Percentiles rank a stretch among this genome's conserved stretches.
Evolutionary conservation across 2,888 invertebrate genomes (phyloP).

Genomic region (Parnassius glacialis): DNA sequence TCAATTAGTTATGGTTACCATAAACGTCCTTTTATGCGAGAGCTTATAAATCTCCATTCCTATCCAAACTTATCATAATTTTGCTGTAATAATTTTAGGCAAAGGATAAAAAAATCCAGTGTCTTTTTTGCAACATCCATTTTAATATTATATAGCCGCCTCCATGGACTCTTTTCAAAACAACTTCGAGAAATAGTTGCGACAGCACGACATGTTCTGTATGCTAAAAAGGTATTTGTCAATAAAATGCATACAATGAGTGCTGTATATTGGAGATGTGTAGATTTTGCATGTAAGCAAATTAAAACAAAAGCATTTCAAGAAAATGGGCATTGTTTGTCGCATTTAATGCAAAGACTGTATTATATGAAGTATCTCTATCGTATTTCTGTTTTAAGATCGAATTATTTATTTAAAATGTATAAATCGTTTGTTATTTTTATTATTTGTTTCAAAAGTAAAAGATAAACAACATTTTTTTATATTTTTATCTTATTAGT

Average conservation of each 20-base stretch:
- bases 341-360: slow-evolving; percentile 16
- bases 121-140: slow-evolving; percentile 6
- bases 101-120: background rate
- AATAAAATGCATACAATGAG: slow-evolving; percentile 27
- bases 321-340: slow-evolving; percentile 11
- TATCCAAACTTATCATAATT: too few relatives aligned
- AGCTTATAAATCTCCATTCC: too few relatives aligned
- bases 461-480: too few relatives aligned
- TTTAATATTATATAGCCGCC: slow-evolving; percentile 14
- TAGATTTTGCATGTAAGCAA: slow-evolving; percentile 23
- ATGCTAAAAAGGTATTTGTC: slow-evolving; percentile 28
- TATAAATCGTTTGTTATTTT: too few relatives aligned
- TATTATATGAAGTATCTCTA: too few relatives aligned
- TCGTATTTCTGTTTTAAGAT: too few relatives aligned
- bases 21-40: too few relatives aligned
- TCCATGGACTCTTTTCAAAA: slow-evolving; percentile 13
- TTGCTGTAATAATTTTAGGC: too few relatives aligned
- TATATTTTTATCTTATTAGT: too few relatives aligned
- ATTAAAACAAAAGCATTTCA: slow-evolving; percentile 24
- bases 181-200: slow-evolving; percentile 26
- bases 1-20: too few relatives aligned
- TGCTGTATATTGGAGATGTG: slow-evolving; percentile 18
- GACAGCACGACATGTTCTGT: slow-evolving; percentile 21
- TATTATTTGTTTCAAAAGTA: too few relatives aligned
- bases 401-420: too few relatives aligned